phyloP scores from a whole-genome alignment of 2,888 invertebrate species.

The Yponomeuta cagnagella region DNA sequence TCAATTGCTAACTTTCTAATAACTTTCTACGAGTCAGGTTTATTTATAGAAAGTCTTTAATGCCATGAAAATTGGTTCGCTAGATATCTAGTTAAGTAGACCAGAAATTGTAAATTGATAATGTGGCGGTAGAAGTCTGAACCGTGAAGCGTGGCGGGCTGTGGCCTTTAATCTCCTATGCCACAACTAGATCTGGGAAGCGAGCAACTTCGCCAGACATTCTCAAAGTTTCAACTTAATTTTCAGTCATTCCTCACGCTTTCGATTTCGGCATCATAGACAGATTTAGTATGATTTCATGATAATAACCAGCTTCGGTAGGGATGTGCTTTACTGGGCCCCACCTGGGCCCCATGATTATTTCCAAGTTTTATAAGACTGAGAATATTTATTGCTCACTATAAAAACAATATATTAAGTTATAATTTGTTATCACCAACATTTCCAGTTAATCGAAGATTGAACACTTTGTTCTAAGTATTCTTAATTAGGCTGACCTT shows the following conservation, averaged over 20 bases:
- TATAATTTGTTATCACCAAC: too few relatives aligned
- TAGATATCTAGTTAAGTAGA: conserved; percentile 21
- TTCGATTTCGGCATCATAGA: not conserved
- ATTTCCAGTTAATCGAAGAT: too few relatives aligned
- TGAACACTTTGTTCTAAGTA: too few relatives aligned
- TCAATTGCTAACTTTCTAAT: not conserved
- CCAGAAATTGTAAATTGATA: conserved; percentile 45
- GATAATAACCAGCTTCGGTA: too few relatives aligned
- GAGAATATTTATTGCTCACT: too few relatives aligned
- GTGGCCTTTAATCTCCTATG: conserved; percentile 19
- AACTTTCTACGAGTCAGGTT: not conserved
- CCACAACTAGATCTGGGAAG: conserved; percentile 26
- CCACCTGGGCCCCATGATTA: too few relatives aligned
- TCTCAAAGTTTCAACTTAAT: conserved; percentile 54
- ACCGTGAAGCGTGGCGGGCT: conserved; percentile 11
- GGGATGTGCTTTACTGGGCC: too few relatives aligned
- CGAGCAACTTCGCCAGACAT: conserved; percentile 34
- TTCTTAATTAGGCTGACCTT: too few relatives aligned
- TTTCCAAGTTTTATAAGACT: too few relatives aligned
- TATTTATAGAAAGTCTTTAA: conserved; percentile 9
- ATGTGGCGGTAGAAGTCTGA: conserved; percentile 25
- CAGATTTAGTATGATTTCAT: too few relatives aligned
- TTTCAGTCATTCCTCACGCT: conserved; percentile 29
- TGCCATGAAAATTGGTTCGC: conserved; percentile 9
- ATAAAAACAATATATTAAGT: too few relatives aligned